phyloP scores from a whole-genome alignment of 2,888 invertebrate species.

The Caenorhabditis sulstoni region DNA sequence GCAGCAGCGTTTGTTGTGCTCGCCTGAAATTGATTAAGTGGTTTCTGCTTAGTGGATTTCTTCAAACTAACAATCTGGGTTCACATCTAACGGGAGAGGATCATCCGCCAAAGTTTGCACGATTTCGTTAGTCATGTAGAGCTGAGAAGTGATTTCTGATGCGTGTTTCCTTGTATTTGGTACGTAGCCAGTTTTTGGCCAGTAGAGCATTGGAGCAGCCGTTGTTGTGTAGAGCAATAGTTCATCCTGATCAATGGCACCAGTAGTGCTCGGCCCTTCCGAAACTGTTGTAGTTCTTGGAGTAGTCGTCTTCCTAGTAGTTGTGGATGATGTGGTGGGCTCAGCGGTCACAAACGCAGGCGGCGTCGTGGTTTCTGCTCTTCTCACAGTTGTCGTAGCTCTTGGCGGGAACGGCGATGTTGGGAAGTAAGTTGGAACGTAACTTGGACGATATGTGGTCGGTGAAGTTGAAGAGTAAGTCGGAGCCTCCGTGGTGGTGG shows the following conservation, averaged over 20 bases:
- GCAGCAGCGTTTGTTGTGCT: conserved; percentile 66
- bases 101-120: conserved; percentile 59
- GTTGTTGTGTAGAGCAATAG: conserved; percentile 10
- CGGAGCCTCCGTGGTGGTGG: not conserved
- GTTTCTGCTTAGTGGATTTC: too few species aligned
- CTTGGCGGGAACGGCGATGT: conserved; percentile 16
- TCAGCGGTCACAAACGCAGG: conserved; percentile 7
- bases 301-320: not conserved
- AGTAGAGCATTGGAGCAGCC: conserved; percentile 37
- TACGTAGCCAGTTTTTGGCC: conserved; percentile 65
- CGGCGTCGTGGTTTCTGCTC: not conserved
- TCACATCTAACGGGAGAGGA: conserved; percentile 29
- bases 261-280: conserved; percentile 1
- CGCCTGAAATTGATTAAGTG: conserved; percentile 51
- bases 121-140: conserved; percentile 70
- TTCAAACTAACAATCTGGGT: conserved; percentile 44
- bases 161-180: conserved; percentile 71
- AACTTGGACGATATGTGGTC: not conserved
- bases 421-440: not conserved
- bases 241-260: not conserved
- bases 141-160: conserved; percentile 67
- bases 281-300: conserved; percentile 2
- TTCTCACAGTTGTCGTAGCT: not conserved
- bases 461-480: not conserved
- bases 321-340: not conserved